Conservation (phyloP, 2,888 invertebrate genomes). For the Scelioninae gen. 1 region DNA sequence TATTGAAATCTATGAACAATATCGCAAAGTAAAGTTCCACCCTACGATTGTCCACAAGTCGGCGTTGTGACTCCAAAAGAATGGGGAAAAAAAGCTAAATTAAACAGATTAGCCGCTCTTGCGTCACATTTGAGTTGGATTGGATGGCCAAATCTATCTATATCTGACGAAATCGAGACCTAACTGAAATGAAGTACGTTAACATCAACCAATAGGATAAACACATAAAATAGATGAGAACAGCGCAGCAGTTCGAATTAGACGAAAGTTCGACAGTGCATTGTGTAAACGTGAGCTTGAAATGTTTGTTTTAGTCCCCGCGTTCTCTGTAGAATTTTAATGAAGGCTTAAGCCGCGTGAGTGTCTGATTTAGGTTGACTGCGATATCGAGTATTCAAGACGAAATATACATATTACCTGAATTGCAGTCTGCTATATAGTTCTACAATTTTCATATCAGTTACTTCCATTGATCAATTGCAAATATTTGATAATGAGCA, state of each 20-base stretch:
- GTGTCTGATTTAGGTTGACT: too few relatives aligned
- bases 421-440: too few relatives aligned
- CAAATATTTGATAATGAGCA: too few relatives aligned
- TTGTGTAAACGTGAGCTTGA: conserved; percentile 69
- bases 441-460: too few relatives aligned
- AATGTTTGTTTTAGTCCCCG: conserved; percentile 65
- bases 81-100: conserved; percentile 17
- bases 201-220: conserved; percentile 66
- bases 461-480: too few relatives aligned
- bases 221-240: conserved; percentile 68
- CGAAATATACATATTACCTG: too few relatives aligned
- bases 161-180: conserved; percentile 58
- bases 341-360: too few relatives aligned
- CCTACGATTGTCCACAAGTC: neutral
- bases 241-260: conserved; percentile 66
- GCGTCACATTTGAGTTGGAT: conserved; percentile 28
- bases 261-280: conserved; percentile 68
- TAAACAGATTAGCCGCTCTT: conserved; percentile 37
- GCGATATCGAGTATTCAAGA: too few relatives aligned
- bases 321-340: conserved; percentile 64
- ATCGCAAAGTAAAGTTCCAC: neutral
- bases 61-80: conserved; percentile 12
- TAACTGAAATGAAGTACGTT: conserved; percentile 63
- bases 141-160: conserved; percentile 26
- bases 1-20: conserved; percentile 31